phyloP scores from a whole-genome alignment of 2,797 vertebrate species.

The Megaceryle alcyon region DNA sequence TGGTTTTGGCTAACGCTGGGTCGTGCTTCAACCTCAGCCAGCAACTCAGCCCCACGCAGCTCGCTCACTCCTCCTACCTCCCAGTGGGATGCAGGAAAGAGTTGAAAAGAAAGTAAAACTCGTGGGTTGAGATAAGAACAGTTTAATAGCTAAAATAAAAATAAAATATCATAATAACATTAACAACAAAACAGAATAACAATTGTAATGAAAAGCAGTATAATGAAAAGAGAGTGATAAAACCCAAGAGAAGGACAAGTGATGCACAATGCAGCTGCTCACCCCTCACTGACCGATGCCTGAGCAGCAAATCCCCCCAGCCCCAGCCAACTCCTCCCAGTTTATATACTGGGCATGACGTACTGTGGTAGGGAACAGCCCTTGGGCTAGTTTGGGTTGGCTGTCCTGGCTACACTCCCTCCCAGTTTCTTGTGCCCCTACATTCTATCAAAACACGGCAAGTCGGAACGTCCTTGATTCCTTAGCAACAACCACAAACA shows the following conservation, averaged over 20 bases:
- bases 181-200: neutral
- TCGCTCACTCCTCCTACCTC: neutral
- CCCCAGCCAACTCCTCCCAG: no score
- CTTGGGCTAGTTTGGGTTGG: neutral
- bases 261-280: neutral
- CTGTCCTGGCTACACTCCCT: neutral
- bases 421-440: neutral
- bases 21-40: neutral
- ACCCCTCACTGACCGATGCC: neutral
- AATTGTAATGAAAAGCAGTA: neutral
- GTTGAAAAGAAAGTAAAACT: neutral
- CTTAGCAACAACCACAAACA: neutral
- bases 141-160: neutral
- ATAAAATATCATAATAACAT: neutral
- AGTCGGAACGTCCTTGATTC: neutral
- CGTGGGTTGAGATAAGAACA: neutral
- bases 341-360: neutral
- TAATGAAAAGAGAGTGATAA: neutral
- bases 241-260: neutral
- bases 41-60: neutral
- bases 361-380: neutral
- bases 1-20: neutral
- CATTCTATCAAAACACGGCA: neutral
- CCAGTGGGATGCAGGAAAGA: neutral
- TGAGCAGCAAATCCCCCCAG: neutral